phyloP scores from a whole-genome alignment of 2,888 invertebrate genomes.

The Lasiommata megera region DNA sequence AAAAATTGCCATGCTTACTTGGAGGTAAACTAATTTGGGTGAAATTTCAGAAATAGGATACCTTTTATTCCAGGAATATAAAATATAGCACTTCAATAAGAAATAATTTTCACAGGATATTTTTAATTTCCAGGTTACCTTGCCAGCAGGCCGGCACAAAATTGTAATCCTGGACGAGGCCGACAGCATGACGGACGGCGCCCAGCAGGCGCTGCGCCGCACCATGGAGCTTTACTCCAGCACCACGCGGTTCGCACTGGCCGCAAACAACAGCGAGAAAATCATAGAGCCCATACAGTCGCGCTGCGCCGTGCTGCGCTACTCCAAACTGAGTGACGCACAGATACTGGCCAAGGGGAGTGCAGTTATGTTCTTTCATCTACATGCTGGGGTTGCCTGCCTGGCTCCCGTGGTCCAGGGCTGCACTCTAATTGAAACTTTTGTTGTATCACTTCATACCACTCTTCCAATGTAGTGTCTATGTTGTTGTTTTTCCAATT shows the following conservation, averaged over 20 bases:
- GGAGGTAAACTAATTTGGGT: too few species aligned
- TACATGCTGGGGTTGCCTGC: too few species aligned
- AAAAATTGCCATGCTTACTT: too few species aligned
- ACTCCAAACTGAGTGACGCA: constrained; percentile 93
- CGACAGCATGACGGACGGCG: constrained; percentile 99
- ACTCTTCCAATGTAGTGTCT: too few species aligned
- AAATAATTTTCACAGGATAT: too few species aligned
- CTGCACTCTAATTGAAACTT: too few species aligned
- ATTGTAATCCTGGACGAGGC: constrained; percentile 99
- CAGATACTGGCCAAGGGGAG: constrained; percentile 91
- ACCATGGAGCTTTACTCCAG: constrained; percentile 99
- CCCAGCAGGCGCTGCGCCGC: constrained; percentile 97
- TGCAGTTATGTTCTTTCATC: neutral
- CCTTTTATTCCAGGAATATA: too few species aligned
- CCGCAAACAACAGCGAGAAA: constrained; percentile 99
- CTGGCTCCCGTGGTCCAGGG: too few species aligned
- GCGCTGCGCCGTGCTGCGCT: constrained; percentile 97
- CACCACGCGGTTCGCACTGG: constrained; percentile 98
- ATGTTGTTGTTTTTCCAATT: too few species aligned
- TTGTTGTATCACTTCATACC: too few species aligned
- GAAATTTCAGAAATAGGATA: too few species aligned
- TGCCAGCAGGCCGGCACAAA: constrained; percentile 95
- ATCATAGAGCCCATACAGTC: constrained; percentile 99
- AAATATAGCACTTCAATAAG: too few species aligned
- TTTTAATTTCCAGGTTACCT: constrained; percentile 83